Evolutionary conservation across 2,888 invertebrate genomes (phyloP).

Genomic region (Poecilus cupreus): DNA sequence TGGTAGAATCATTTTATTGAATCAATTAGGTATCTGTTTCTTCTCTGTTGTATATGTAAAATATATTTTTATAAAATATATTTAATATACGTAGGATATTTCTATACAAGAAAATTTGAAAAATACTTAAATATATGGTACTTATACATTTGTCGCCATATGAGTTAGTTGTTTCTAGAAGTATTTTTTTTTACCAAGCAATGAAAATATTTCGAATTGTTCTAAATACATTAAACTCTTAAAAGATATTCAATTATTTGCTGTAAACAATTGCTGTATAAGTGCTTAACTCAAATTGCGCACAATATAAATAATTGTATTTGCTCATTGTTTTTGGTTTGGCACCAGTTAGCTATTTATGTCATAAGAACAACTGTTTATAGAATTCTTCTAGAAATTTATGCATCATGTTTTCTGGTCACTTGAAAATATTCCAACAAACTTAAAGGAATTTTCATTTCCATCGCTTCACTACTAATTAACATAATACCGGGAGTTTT

Average conservation of each 20-base stretch:
- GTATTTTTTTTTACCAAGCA: background rate
- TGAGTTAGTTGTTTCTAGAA: too few relatives aligned
- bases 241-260: background rate
- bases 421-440: constrained; percentile 43
- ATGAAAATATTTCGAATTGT: background rate
- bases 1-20: too few relatives aligned
- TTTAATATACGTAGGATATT: background rate
- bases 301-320: constrained; percentile 23
- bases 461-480: too few relatives aligned
- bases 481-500: too few relatives aligned
- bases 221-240: background rate
- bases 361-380: constrained; percentile 25
- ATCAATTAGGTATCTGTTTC: too few relatives aligned
- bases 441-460: background rate
- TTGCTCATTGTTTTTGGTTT: constrained; percentile 19
- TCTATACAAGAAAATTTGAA: background rate
- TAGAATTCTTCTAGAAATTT: constrained; percentile 40
- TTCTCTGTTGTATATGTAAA: too few relatives aligned
- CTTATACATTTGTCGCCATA: too few relatives aligned
- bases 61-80: background rate
- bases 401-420: constrained; percentile 21
- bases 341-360: constrained; percentile 25
- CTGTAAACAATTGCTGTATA: background rate
- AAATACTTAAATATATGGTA: too few relatives aligned
- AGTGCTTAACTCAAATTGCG: constrained; percentile 24